These are phyloP conservation scores for Siniperca undulata DNA, from an alignment of 2,797 vertebrate species.

Conservation along the genomic window DNA sequence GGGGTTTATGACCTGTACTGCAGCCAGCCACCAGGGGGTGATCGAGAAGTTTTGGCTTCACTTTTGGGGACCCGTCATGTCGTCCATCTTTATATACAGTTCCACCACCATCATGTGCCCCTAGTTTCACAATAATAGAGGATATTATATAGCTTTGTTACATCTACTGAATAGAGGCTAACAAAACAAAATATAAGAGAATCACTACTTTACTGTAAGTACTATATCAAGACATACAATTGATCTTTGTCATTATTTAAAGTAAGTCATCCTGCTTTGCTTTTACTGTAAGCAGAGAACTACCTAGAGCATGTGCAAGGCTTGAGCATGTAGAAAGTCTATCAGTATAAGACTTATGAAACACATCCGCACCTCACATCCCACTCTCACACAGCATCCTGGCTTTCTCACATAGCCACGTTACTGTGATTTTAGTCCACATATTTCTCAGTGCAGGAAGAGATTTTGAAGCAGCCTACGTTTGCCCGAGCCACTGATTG, in stretches of 20 bases:
- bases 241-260: background rate
- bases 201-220: background rate
- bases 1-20: no score
- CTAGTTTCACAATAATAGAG: no score
- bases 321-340: background rate
- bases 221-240: background rate
- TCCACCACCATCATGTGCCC: no score
- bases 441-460: conserved; percentile 17
- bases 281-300: background rate
- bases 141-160: background rate
- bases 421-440: conserved; percentile 2
- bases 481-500: conserved; percentile 24
- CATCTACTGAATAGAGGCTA: background rate
- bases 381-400: background rate
- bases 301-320: background rate
- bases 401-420: conserved; percentile 8
- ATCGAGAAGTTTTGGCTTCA: no score
- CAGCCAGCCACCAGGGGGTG: no score
- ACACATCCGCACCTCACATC: conserved; percentile 7
- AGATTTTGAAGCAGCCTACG: conserved; percentile 15
- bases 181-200: background rate
- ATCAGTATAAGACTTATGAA: conserved; percentile 7
- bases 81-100: no score
- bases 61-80: no score
- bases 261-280: background rate